Conservation (phyloP, 2,797 vertebrate species). For the Anguilla pacifica region DNA sequence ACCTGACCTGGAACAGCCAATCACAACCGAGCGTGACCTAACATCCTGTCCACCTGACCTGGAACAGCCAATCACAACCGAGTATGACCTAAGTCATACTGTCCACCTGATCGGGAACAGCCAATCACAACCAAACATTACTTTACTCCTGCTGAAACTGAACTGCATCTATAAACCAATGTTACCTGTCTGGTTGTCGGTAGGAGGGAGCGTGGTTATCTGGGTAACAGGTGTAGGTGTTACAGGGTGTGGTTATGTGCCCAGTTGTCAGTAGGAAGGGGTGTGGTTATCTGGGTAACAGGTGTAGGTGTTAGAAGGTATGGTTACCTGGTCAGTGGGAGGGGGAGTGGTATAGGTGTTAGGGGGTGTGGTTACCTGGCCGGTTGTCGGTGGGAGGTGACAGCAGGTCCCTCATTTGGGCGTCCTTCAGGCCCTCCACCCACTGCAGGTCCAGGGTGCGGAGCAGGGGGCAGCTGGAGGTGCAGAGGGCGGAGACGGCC, state of each 20-base stretch:
- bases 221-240: conserved; percentile 77
- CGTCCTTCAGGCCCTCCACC: conserved; percentile 96
- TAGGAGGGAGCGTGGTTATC: too few species aligned
- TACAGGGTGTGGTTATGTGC: conserved; percentile 79
- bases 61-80: not conserved
- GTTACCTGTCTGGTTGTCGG: too few species aligned
- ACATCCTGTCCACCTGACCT: not conserved
- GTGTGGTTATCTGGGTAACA: conserved; percentile 47
- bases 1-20: conserved; percentile 80
- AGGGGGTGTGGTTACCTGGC: conserved; percentile 66
- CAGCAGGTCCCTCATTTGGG: conserved; percentile 93
- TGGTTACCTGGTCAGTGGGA: not conserved
- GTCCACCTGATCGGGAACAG: not conserved
- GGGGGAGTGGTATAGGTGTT: not conserved
- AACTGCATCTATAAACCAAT: too few species aligned
- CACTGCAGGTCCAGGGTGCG: conserved; percentile 92
- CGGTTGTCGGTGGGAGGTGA: conserved; percentile 87
- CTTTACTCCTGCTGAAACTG: not conserved
- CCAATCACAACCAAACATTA: not conserved
- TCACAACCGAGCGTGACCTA: not conserved
- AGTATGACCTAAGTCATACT: not conserved
- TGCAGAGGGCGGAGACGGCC: conserved; percentile 93
- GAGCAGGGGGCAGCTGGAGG: conserved; percentile 90
- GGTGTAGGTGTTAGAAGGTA: too few species aligned
- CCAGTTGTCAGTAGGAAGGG: conserved; percentile 90